Evolutionary conservation across 2,113 vertebrate genomes (phyloP), one percentile per base, ranked within the genome.

Genomic region (Hiodon alosoides): DNA sequence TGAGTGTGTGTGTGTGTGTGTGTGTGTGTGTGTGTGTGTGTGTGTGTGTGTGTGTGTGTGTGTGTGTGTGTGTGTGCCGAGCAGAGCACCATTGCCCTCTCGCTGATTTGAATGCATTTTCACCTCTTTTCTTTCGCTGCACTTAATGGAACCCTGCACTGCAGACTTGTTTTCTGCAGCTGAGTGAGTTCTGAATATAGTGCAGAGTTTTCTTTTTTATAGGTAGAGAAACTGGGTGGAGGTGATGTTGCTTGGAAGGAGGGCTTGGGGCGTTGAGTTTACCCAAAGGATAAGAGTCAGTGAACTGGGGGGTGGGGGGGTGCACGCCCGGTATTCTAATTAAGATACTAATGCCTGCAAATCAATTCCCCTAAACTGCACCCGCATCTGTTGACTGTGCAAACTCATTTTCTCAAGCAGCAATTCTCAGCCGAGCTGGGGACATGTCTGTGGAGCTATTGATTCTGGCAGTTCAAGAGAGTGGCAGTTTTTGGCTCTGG

Each of bases 261-360:
- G 3, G 64, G 79, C 31, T 31, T 31, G 73, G 80, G 79, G 78
- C 79, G 75, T 68, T 59, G 76, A 87, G 88, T 89, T 90, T 90
- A 90, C 89, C 87, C 82, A 87, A 87, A 82, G 88, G 89, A 90
- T 90, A 85, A 90, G 87, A 86, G 89, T 89, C 86, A 89, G 83
- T 76, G 84, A 85, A 89, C 86, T 79, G 80, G 82, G 82, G 85
- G 88, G 88, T 88, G 87, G n/a, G n/a, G n/a, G 88, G 88, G 88
- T 88, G 87, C 86, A 77, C 82, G 72, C 80, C 76, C 81, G 73
- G 84, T 85, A 89, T 76, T 76, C 67, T 76, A 69, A 70, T 89
- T 88, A 88, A 90, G 88, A 89, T 85, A 87, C 89, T 85, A 85
- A 80, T 81, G 62, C 81, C 81, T 85, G 82, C 73, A 75, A 75